Percentiles rank a stretch among this genome's conserved stretches.
phyloP scores from a whole-genome alignment of 1,140 invertebrate genomes.

The Pogonomyrmex californicus region DNA sequence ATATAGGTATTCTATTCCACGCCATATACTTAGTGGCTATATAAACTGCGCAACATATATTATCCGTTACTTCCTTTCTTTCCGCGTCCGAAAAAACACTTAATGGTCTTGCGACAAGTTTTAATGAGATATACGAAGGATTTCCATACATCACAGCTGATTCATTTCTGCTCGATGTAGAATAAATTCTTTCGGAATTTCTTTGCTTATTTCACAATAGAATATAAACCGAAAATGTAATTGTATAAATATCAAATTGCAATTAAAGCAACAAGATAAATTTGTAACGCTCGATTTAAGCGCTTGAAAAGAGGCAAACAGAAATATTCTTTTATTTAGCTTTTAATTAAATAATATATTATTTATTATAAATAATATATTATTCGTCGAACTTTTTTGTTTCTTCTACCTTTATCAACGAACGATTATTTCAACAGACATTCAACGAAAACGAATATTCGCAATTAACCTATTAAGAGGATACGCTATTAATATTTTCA shows the following conservation, averaged over 20 bases:
- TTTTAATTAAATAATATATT: background rate
- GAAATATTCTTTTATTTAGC: background rate
- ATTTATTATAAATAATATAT: slow-evolving; percentile 2
- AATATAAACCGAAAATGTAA: slow-evolving; percentile 1
- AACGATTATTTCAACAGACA: background rate
- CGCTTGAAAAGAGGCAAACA: background rate
- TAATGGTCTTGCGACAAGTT: slow-evolving; percentile 55
- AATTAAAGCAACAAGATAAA: background rate
- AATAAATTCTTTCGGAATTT: slow-evolving; percentile 1
- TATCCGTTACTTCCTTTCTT: slow-evolving; percentile 17
- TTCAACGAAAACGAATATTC: background rate
- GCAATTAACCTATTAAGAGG: slow-evolving; percentile 8
- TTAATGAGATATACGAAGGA: slow-evolving; percentile 51
- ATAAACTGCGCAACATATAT: slow-evolving; percentile 74
- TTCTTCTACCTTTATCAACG: background rate
- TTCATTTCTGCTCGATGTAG: slow-evolving; percentile 6
- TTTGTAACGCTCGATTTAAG: background rate
- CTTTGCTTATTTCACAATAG: too few relatives aligned
- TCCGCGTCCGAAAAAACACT: slow-evolving; percentile 44
- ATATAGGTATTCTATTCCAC: slow-evolving; percentile 84
- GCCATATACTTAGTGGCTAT: slow-evolving; percentile 81
- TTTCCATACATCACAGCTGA: slow-evolving; percentile 20
- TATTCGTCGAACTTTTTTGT: background rate
- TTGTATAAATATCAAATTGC: background rate
- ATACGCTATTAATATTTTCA: background rate